Evolutionary conservation across 2,113 vertebrate species (phyloP).

Genomic region (Poeciliopsis turrubarensis): DNA sequence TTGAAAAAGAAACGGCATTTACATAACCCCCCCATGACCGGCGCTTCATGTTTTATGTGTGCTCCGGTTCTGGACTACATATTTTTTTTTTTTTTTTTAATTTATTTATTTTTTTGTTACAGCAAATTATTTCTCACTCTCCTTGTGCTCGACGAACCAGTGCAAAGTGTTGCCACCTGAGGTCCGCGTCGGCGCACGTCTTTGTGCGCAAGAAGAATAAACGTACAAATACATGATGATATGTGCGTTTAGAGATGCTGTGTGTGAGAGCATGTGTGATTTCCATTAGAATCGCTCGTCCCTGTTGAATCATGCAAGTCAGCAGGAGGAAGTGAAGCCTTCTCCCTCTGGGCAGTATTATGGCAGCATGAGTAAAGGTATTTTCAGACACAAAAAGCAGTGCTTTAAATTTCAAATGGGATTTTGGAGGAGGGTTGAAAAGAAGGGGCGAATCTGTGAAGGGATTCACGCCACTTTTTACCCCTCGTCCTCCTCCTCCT

Average conservation of each 20-base stretch:
- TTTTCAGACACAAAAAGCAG: slow-evolving; percentile 71
- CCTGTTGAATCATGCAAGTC: slow-evolving; percentile 51
- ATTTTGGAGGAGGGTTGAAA: slow-evolving; percentile 63
- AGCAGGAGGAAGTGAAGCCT: slow-evolving; percentile 31
- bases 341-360: slow-evolving; percentile 58
- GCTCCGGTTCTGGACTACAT: slow-evolving; percentile 18
- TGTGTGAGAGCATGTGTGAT: slow-evolving; percentile 28
- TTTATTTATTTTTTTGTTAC: slow-evolving; percentile 25
- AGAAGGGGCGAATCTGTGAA: slow-evolving; percentile 59
- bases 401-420: slow-evolving; percentile 78
- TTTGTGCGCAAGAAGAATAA: slow-evolving; percentile 6
- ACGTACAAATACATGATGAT: slow-evolving; percentile 9
- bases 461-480: slow-evolving; percentile 44
- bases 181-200: neutral
- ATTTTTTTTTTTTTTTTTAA: slow-evolving; percentile 7
- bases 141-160: slow-evolving; percentile 41
- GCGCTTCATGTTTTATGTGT: slow-evolving; percentile 70
- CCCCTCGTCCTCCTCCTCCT: slow-evolving; percentile 9
- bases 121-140: slow-evolving; percentile 48
- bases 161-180: slow-evolving; percentile 18
- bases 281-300: slow-evolving; percentile 46
- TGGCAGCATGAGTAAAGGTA: slow-evolving; percentile 68
- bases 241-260: slow-evolving; percentile 2
- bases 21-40: slow-evolving; percentile 71
- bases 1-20: slow-evolving; percentile 61